phyloP scores from a whole-genome alignment of 2,797 vertebrate species.

The Typhlichthys subterraneus region DNA sequence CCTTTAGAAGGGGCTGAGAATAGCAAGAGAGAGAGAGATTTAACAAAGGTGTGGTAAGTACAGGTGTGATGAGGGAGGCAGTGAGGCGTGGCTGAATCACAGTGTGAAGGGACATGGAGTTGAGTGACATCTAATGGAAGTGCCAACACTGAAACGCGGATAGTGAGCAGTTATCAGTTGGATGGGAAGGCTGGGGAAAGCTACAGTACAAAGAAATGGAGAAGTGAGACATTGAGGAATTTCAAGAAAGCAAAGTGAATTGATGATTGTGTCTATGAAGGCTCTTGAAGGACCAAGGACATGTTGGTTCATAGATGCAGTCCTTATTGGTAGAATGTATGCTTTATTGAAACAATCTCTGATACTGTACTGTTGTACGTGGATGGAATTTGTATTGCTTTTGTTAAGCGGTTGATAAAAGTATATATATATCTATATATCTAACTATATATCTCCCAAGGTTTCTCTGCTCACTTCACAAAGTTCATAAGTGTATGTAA shows the following conservation, averaged over 20 bases:
- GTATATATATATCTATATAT: conserved; percentile 20
- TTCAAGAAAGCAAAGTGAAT: background rate
- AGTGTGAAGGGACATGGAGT: conserved; percentile 4
- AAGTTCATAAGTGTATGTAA: conserved; percentile 15
- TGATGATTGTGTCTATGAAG: background rate
- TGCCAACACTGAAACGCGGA: conserved; percentile 39
- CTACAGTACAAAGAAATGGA: conserved; percentile 18
- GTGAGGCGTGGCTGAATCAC: conserved; percentile 19
- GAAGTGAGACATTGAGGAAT: conserved; percentile 10
- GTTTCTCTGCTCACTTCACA: conserved; percentile 21
- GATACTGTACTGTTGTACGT: conserved; percentile 11
- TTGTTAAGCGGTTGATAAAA: background rate
- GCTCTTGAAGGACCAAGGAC: conserved; percentile 30
- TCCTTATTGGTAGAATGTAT: conserved; percentile 53
- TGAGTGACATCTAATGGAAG: conserved; percentile 25
- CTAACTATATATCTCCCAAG: conserved; percentile 6
- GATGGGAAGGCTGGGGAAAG: conserved; percentile 26
- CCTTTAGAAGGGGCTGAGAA: background rate
- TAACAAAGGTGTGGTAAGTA: conserved; percentile 12
- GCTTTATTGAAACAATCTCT: conserved; percentile 11
- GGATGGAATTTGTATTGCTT: conserved; percentile 25
- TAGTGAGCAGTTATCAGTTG: conserved; percentile 40
- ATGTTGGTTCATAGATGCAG: conserved; percentile 33
- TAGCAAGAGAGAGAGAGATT: background rate
- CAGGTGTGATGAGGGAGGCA: conserved; percentile 11